Base-by-base conservation (phyloP, 2,888 invertebrate genomes). In the Parnassius orleans region DNA sequence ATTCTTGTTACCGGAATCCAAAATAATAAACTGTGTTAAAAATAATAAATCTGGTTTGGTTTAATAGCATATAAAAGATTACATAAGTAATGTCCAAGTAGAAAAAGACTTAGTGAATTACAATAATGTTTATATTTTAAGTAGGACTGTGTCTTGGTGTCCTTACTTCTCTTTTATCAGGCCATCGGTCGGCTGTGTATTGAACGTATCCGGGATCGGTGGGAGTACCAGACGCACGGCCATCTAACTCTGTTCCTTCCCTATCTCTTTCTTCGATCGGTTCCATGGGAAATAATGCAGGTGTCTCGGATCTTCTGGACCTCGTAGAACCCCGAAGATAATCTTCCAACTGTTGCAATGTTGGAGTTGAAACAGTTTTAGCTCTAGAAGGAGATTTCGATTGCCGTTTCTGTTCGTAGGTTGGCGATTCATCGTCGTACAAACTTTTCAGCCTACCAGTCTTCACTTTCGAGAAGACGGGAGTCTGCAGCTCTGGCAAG, bases 151-250 rank as follows among this genome's bases (percentile, higher is more conserved):
- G 92, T 67, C 92, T 77, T 1, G 94, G 94, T 2, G 94, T 94
- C 69, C 93, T 92, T 9, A 92, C 76, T 72, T 90, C 92, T 41
- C 90, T 72, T 57, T 87, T 90, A 53, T 92, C 91, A 0, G 93
- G 93, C 95, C 95, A 95, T 70, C 94, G 93, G 66, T 93, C 94
- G 1, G 95, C 95, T 0, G 95, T 93, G 75, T 95, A 95, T 73
- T 94, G 94, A 2, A 95, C 95, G 72, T 93, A 95, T 3, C 95
- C 95, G 0, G 95, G 95, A 79, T 95, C 95, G 0, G 93, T 94
- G 0, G 95, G 95, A 0, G 94, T 93, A n/a, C 94, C 94, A 0
- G 93, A 93, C 1, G 93, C 92, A 56, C 92, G 79, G 0, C 88
- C 91, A 2, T 86, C 87, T 5, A 76, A 72, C 43, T 86, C 87